Base-by-base conservation (phyloP, 2,888 invertebrate genomes). In the Ophion slaviceki region DNA sequence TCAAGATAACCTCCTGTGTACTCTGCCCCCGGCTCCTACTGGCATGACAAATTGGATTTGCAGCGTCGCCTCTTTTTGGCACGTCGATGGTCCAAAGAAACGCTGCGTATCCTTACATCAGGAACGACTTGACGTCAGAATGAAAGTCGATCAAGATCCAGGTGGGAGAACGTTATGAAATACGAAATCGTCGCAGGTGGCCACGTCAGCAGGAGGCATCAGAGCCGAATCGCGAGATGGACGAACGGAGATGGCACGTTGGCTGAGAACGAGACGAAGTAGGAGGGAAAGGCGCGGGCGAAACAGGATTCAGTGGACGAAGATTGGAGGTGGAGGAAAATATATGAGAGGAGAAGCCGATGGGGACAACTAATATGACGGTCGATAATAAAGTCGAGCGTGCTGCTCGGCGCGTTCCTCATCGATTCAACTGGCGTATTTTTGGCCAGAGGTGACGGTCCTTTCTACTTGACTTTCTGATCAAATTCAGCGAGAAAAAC, bases 331-430 rank as follows among this genome's bases (percentile, higher is more conserved):
- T 14, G 24, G 61, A 28, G 20, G 10, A n/a, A 36, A 68, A 75
- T 24, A 59, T 72, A n/a, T n/a, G 17, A 36, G 24, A 14, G 17
- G 8, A 57, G 61, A 17, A 53, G 14, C 53, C 53, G 76, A 47
- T 71, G 61, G 67, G 28, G 74, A 24, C 62, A 66, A 83, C 45
- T 45, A 68, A 80, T 80, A 80, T 53, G 32, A 72, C 72, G 77
- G 67, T 80, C 74, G 80, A 86, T 80, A 80, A 83, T 83, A 86
- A 86, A 86, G 80, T 78, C 66, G 40, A 64, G 75, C 20, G 45
- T 53, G 74, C 57, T 79, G 53, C 47, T 70, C 70, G 71, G 57
- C 14, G 61, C 72, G 62, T 70, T 66, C 64, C 66, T 78, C 59
- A 81, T 86, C 83, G 78, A 86, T 86, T 86, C 78, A 71, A 59